Percentiles rank a stretch among this genome's conserved stretches.
phyloP scores from a whole-genome alignment of 2,797 vertebrate genomes.

The Semaprochilodus insignis region DNA sequence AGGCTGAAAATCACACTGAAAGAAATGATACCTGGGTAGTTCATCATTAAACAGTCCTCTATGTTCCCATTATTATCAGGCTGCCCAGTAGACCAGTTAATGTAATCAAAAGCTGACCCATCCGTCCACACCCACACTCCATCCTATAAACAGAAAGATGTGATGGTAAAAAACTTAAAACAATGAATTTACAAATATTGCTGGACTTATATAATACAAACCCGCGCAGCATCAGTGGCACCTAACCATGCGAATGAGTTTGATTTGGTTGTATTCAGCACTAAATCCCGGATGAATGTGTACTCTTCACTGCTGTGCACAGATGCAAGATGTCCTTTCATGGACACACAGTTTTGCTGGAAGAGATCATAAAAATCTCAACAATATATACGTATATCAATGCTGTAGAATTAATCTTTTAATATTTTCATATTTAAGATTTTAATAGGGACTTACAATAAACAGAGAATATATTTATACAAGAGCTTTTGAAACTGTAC shows the following conservation, averaged over 20 bases:
- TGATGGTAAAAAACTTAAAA: neutral
- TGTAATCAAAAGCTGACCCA: neutral
- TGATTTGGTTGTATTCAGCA: neutral
- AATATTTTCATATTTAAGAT: too few species aligned
- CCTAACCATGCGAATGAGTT: neutral
- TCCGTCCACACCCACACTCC: neutral
- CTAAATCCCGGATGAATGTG: neutral
- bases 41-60: neutral
- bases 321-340: slow-evolving; percentile 28
- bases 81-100: neutral
- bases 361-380: neutral
- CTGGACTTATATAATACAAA: neutral
- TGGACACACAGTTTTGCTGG: slow-evolving; percentile 19
- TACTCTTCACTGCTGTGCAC: slow-evolving; percentile 9
- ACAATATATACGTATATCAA: too few species aligned
- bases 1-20: too few species aligned
- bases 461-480: too few species aligned
- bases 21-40: too few species aligned
- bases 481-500: neutral
- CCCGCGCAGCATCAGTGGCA: neutral
- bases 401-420: too few species aligned
- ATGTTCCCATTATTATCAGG: neutral
- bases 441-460: too few species aligned
- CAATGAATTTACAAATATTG: too few species aligned
- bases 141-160: neutral